A percentile compares a stretch with the other conserved stretches of the same genome.
phyloP scores from a whole-genome alignment of 2,113 vertebrate genomes.

The Marcusenius ussheri region DNA sequence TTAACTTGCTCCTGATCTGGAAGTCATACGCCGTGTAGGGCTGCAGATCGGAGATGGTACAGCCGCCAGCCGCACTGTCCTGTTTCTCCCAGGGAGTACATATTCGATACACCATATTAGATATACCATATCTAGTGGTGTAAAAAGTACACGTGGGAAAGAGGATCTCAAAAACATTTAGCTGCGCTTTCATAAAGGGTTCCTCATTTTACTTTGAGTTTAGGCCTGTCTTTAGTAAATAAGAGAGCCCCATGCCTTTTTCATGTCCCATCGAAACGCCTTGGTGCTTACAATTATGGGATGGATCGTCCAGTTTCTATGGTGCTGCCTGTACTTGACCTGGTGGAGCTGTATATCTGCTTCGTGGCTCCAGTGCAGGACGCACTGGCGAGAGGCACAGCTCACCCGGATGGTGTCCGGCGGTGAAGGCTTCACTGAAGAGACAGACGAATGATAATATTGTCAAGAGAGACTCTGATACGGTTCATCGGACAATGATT shows the following conservation, averaged over 20 bases:
- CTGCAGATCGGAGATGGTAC: conserved; percentile 38
- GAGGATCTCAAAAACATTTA: not conserved
- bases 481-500: not conserved
- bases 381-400: conserved; percentile 44
- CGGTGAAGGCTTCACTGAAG: conserved; percentile 34
- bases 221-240: not conserved
- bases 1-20: conserved; percentile 47
- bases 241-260: not conserved
- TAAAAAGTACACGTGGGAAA: not conserved
- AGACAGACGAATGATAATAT: not conserved
- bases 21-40: conserved; percentile 31
- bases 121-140: not conserved
- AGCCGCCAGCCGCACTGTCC: not conserved
- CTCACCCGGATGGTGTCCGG: conserved; percentile 25
- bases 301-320: conserved; percentile 34
- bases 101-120: not conserved
- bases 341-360: conserved; percentile 32
- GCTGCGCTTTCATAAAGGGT: not conserved
- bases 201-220: not conserved
- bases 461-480: not conserved
- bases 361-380: conserved; percentile 21
- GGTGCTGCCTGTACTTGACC: conserved; percentile 37
- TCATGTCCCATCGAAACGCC: not conserved
- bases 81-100: conserved; percentile 3
- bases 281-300: conserved; percentile 35